These are phyloP conservation scores for Neosilurus mollespiculum DNA, from an alignment of 2,797 vertebrate genomes.

Conservation along the genomic window DNA sequence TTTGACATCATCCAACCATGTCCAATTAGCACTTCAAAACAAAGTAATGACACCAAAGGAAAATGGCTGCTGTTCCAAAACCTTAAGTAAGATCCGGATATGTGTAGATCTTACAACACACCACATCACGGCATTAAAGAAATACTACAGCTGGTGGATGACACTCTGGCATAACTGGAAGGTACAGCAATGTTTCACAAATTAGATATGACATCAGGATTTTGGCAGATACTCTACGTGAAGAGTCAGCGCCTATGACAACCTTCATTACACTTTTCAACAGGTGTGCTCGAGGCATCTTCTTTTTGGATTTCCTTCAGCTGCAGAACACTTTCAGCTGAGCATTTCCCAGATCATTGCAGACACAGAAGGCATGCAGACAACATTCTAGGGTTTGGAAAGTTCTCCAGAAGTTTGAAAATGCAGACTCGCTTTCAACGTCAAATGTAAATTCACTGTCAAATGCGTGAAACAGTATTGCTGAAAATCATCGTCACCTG, in stretches of 20 bases:
- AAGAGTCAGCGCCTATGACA: conserved; percentile 22
- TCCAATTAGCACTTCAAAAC: conserved; percentile 7
- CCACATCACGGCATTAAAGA: not conserved
- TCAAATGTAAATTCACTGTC: conserved; percentile 25
- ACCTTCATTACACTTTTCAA: conserved; percentile 30
- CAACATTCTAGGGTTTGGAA: conserved; percentile 18
- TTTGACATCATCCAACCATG: not conserved
- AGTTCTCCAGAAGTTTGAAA: conserved; percentile 25
- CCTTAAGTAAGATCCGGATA: not conserved
- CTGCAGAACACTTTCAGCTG: conserved; percentile 22
- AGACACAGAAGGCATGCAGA: conserved; percentile 5
- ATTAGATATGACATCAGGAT: conserved; percentile 35
- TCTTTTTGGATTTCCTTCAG: conserved; percentile 14
- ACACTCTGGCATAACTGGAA: conserved; percentile 14
- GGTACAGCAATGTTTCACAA: conserved; percentile 30
- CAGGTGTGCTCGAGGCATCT: conserved; percentile 28
- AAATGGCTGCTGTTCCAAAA: not conserved
- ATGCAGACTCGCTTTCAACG: conserved; percentile 28
- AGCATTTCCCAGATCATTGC: conserved; percentile 19
- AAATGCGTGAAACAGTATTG: conserved; percentile 10
- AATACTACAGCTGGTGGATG: conserved; percentile 4
- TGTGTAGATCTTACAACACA: not conserved
- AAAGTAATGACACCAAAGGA: not conserved
- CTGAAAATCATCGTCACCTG: conserved; percentile 21
- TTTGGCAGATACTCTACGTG: conserved; percentile 22